Evolutionary conservation across 2,888 invertebrate species (phyloP).

Genomic region (Dryobota labecula): DNA sequence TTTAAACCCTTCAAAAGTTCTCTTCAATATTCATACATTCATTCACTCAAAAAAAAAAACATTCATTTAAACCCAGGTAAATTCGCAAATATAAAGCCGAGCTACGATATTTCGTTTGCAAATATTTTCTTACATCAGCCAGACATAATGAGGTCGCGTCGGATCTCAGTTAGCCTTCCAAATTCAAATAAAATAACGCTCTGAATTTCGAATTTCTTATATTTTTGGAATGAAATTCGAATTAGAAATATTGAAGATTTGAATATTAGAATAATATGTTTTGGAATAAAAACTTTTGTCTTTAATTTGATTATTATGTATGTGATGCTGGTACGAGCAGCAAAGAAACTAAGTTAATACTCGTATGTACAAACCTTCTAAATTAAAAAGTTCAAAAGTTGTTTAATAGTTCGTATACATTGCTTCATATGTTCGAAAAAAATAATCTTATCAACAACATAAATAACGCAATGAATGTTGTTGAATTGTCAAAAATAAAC

Average conservation of each 20-base stretch:
- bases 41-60: constrained; percentile 41
- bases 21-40: constrained; percentile 35
- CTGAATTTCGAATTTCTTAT: constrained; percentile 25
- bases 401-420: too few relatives aligned
- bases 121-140: constrained; percentile 51
- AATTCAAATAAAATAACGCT: constrained; percentile 59
- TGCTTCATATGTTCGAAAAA: too few relatives aligned
- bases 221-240: constrained; percentile 13
- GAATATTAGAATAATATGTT: constrained; percentile 4
- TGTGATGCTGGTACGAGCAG: neutral
- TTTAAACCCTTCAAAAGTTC: constrained; percentile 8
- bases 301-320: neutral
- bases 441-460: too few relatives aligned
- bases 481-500: too few relatives aligned
- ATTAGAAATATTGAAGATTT: constrained; percentile 5
- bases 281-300: neutral
- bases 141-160: constrained; percentile 58
- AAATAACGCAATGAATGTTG: too few relatives aligned
- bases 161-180: constrained; percentile 53
- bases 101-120: constrained; percentile 39
- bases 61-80: constrained; percentile 39
- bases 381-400: too few relatives aligned
- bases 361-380: neutral
- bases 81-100: constrained; percentile 25
- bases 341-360: neutral